phyloP scores from a whole-genome alignment of 1,140 invertebrate species.

The Drosophila persimilis region DNA sequence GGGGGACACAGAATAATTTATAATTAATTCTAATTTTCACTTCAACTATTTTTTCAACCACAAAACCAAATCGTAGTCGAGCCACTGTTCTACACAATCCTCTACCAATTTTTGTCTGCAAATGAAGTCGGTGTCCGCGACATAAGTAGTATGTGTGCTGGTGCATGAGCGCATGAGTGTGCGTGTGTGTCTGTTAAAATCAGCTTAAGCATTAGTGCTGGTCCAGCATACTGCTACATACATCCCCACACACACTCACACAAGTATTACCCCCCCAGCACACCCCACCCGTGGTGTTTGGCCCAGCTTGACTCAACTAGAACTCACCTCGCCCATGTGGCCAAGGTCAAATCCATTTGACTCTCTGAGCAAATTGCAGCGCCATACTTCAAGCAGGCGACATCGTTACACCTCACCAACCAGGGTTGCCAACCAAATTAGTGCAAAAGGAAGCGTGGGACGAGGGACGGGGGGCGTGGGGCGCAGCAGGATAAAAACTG shows the following conservation, averaged over 20 bases:
- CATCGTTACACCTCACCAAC: constrained; percentile 68
- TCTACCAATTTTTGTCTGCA: constrained; percentile 42
- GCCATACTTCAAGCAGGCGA: constrained; percentile 59
- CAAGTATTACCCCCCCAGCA: not conserved
- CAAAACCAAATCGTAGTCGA: not conserved
- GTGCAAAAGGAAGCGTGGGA: constrained; percentile 53
- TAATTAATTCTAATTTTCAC: too few species aligned
- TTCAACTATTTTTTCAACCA: too few species aligned
- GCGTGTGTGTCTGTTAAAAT: constrained; percentile 65
- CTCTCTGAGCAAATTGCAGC: constrained; percentile 76
- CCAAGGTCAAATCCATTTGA: constrained; percentile 79
- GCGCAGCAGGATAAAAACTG: constrained; percentile 47
- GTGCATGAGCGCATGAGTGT: constrained; percentile 23
- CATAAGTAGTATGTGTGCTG: constrained; percentile 16
- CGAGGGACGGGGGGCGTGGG: constrained; percentile 8
- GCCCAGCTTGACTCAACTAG: constrained; percentile 1
- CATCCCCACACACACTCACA: not conserved
- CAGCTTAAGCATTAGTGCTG: constrained; percentile 79
- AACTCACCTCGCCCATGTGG: constrained; percentile 43
- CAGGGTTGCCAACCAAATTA: constrained; percentile 64
- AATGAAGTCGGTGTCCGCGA: constrained; percentile 65
- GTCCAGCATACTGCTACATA: constrained; percentile 39
- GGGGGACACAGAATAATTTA: too few species aligned
- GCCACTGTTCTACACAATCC: constrained; percentile 19
- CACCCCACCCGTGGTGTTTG: not conserved